Percentiles rank a stretch among this genome's conserved stretches.
These are phyloP conservation scores for Takifugu bimaculatus DNA, from an alignment of 2,113 vertebrate species.

Conservation along the genomic window DNA sequence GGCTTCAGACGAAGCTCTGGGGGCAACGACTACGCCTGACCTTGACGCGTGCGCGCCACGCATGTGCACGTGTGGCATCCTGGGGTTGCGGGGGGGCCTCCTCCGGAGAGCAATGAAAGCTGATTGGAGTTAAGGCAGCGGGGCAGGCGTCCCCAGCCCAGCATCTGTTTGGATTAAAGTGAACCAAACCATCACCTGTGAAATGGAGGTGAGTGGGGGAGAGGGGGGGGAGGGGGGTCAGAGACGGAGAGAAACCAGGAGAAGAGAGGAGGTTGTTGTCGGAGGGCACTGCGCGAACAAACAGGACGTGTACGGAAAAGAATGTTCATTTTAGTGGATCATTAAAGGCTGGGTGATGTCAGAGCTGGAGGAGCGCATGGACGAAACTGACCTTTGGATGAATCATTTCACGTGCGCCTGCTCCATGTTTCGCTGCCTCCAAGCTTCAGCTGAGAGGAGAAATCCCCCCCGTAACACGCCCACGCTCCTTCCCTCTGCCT, in stretches of 20 bases:
- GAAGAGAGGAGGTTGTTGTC: slow-evolving; percentile 11
- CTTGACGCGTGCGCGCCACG: slow-evolving; percentile 19
- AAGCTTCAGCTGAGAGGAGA: slow-evolving; percentile 33
- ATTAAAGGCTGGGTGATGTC: slow-evolving; percentile 9
- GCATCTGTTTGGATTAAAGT: slow-evolving; percentile 73
- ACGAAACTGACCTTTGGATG: slow-evolving; percentile 69
- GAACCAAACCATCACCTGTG: slow-evolving; percentile 73
- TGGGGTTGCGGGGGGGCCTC: slow-evolving; percentile 47
- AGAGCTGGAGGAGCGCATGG: slow-evolving; percentile 9
- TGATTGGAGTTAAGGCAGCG: slow-evolving; percentile 76
- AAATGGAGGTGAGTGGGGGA: slow-evolving; percentile 69
- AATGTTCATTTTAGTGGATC: background rate
- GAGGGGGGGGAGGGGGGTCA: slow-evolving; percentile 56
- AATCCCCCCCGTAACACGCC: slow-evolving; percentile 18
- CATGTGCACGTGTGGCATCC: slow-evolving; percentile 7
- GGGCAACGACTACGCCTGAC: slow-evolving; percentile 53
- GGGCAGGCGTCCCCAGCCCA: slow-evolving; percentile 64
- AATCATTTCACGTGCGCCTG: slow-evolving; percentile 57
- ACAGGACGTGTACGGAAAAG: background rate
- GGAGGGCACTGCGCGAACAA: slow-evolving; percentile 9
- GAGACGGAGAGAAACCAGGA: slow-evolving; percentile 27
- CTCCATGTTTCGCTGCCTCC: slow-evolving; percentile 63
- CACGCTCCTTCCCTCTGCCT: background rate
- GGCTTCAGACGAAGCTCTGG: slow-evolving; percentile 49
- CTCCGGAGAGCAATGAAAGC: slow-evolving; percentile 70